Conservation (phyloP, 2,888 invertebrate genomes). For the Uropetala carovei region DNA sequence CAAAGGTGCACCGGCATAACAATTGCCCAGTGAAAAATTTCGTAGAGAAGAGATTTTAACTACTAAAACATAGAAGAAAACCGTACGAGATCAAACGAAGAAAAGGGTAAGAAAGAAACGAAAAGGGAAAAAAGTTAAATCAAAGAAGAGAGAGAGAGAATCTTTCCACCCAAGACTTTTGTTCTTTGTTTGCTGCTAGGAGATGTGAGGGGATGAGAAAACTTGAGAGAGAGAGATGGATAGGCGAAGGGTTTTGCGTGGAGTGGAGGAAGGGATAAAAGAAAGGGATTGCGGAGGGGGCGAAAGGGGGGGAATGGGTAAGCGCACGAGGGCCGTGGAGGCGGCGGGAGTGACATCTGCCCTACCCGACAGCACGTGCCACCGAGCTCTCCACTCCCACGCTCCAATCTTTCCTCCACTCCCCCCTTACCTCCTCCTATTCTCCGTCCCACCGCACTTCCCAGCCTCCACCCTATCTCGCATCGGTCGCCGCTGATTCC, state of each 20-base stretch:
- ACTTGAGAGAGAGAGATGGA: constrained; percentile 65
- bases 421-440: background rate
- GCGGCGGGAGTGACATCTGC: constrained; percentile 3
- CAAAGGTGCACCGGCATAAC: too few relatives aligned
- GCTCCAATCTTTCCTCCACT: constrained; percentile 11
- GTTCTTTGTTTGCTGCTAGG: too few relatives aligned
- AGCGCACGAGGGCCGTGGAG: background rate
- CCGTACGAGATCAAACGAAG: too few relatives aligned
- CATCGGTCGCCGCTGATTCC: background rate
- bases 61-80: too few relatives aligned
- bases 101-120: background rate
- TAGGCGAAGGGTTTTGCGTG: background rate
- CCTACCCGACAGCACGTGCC: background rate
- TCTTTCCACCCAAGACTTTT: too few relatives aligned
- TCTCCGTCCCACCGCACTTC: background rate
- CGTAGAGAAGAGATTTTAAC: too few relatives aligned
- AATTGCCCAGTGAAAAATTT: too few relatives aligned
- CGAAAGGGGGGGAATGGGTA: too few relatives aligned
- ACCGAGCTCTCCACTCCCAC: constrained; percentile 6
- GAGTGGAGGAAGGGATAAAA: background rate
- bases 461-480: background rate
- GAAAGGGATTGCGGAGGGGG: background rate
- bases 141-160: background rate
- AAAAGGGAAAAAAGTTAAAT: background rate
- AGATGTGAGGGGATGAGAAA: constrained; percentile 43